Percentiles rank a stretch among this genome's conserved stretches.
Conservation (phyloP, 2,888 invertebrate genomes). For the Onthophagus sagittarius region DNA sequence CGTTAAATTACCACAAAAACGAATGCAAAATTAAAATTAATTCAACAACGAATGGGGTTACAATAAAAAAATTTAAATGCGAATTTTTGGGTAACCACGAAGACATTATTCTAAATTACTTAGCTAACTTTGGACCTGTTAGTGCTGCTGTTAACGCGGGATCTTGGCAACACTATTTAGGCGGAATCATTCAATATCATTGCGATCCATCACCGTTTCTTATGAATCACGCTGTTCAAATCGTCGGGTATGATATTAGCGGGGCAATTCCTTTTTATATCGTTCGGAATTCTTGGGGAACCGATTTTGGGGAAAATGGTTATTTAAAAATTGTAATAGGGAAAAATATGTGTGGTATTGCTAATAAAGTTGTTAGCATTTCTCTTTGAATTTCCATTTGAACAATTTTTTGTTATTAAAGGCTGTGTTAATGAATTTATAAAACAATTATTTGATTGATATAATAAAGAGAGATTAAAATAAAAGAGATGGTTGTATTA, state of each 20-base stretch:
- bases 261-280: constrained; percentile 75
- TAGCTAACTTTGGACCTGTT: constrained; percentile 73
- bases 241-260: constrained; percentile 77
- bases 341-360: constrained; percentile 73
- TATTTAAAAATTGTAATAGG: constrained; percentile 75
- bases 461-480: too few species aligned
- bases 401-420: too few species aligned
- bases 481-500: too few species aligned
- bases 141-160: constrained; percentile 78
- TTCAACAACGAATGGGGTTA: constrained; percentile 48
- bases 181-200: constrained; percentile 78
- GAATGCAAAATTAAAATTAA: constrained; percentile 50
- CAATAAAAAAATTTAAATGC: constrained; percentile 59
- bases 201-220: constrained; percentile 60
- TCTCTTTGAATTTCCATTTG: neutral
- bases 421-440: too few species aligned
- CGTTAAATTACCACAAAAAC: constrained; percentile 54
- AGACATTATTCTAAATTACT: constrained; percentile 54
- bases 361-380: constrained; percentile 57
- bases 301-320: constrained; percentile 69
- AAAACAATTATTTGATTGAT: too few species aligned
- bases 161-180: constrained; percentile 82
- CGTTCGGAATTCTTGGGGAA: constrained; percentile 82
- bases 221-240: constrained; percentile 79
- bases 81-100: constrained; percentile 62